Percentiles rank a stretch among this genome's conserved stretches.
These are phyloP conservation scores for Cordilura impudica DNA, from an alignment of 2,888 invertebrate species.

Conservation along the genomic window DNA sequence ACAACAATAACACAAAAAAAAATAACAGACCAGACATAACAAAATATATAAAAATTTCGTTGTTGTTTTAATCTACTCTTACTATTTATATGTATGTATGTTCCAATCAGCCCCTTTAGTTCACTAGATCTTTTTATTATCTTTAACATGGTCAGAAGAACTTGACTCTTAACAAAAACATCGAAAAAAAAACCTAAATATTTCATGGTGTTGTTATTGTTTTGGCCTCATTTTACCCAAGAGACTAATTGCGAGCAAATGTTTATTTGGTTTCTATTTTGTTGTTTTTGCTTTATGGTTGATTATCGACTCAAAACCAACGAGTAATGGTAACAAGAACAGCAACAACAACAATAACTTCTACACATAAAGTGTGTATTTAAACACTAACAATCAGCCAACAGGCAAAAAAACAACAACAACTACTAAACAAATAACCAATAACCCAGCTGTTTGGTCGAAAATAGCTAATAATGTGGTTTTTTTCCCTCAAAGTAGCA, in stretches of 20 bases:
- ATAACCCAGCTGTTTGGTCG: constrained; percentile 32
- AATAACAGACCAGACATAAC: neutral
- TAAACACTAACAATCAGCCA: constrained; percentile 35
- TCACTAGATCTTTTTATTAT: neutral
- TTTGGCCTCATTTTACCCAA: constrained; percentile 31
- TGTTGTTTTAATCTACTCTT: neutral
- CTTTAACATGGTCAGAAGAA: neutral
- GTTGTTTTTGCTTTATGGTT: constrained; percentile 6
- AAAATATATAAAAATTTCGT: neutral
- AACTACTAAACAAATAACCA: constrained; percentile 23
- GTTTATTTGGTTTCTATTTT: constrained; percentile 38
- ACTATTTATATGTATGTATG: no score
- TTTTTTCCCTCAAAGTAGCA: constrained; percentile 18
- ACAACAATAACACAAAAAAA: neutral
- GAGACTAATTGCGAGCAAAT: constrained; percentile 56
- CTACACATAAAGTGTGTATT: constrained; percentile 17
- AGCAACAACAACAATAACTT: neutral
- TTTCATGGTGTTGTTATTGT: constrained; percentile 19
- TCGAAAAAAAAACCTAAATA: neutral
- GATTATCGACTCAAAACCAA: constrained; percentile 53
- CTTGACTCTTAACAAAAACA: constrained; percentile 17
- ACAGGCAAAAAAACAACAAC: neutral
- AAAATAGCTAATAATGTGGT: constrained; percentile 55
- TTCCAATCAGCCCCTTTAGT: no score
- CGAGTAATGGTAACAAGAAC: constrained; percentile 29